Base-by-base conservation (phyloP, 2,797 vertebrate genomes). In the Erithacus rubecula region DNA sequence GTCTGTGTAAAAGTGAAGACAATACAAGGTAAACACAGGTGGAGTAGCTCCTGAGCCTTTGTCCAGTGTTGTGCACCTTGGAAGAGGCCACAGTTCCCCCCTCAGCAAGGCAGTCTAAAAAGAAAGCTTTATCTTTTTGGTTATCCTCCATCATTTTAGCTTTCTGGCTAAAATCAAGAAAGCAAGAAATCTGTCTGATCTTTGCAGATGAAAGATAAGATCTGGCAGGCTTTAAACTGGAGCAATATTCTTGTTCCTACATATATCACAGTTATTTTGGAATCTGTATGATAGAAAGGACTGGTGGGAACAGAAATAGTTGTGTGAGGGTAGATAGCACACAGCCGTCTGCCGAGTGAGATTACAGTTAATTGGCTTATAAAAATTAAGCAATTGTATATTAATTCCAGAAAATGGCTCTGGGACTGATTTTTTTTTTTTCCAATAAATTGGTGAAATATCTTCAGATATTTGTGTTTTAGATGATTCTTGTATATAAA, bases 261-360 rank as follows among this genome's bases (percentile, higher is more conserved):
- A 74, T 96, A 71, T 37, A 95, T 85, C 83, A 87, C 34, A 76
- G 75, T 89, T 96, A 96, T 95, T 95, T 96, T 91, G 67, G 75
- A 92, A 49, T 76, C 70, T 79, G 41, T 65, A 65, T 39, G 92
- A 76, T 74, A 82, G 90, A 88, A 93, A 78, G 80, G 70, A 49
- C 74, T 90, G 88, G 71, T 93, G 68, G 81, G 88, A 90, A 89
- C 86, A 95, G 78, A 95, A 95, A 90, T 93, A 95, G 90, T 87
- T 90, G 39, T 90, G 81, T 90, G 95, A 90, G 83, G 93, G 74
- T 62, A 90, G 94, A 84, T 72, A 70, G 56, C 87, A 55, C 15
- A 30, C 53, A 93, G 65, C 70, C 62, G 83, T 95, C 94, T 96
- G 83, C 83, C 23, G 67, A 83, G 36, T 7, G 12, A 93, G 58